Conservation (phyloP, 2,113 vertebrate species). For the Hypomesus transpacificus region DNA sequence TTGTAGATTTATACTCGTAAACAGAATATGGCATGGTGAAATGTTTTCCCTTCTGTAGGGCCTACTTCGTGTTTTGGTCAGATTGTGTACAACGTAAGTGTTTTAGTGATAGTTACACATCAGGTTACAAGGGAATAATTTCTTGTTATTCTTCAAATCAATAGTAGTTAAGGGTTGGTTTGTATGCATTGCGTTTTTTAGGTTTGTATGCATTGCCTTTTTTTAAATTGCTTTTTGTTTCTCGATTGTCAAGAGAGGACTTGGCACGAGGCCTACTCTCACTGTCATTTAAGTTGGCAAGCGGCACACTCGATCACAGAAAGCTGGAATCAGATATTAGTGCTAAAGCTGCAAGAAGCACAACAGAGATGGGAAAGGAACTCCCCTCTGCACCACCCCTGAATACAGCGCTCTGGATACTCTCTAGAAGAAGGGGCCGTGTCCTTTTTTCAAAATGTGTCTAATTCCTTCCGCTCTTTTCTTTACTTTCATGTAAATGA, state of each 20-base stretch:
- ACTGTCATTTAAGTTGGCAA: slow-evolving; percentile 72
- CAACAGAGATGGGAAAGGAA: slow-evolving; percentile 48
- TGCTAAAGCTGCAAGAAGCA: slow-evolving; percentile 72
- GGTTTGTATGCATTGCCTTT: slow-evolving; percentile 28
- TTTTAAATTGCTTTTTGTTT: slow-evolving; percentile 65
- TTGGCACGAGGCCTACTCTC: slow-evolving; percentile 60
- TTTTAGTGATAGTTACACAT: no score
- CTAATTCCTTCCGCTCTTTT: neutral
- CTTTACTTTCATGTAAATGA: no score
- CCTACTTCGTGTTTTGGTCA: no score
- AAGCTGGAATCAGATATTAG: slow-evolving; percentile 72
- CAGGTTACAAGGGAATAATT: no score
- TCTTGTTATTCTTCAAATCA: slow-evolving; percentile 33
- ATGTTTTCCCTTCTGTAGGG: no score
- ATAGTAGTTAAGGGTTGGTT: slow-evolving; percentile 62
- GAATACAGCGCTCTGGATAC: slow-evolving; percentile 13
- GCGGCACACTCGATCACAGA: slow-evolving; percentile 60
- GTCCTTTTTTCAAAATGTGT: slow-evolving; percentile 30
- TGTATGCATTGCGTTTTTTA: slow-evolving; percentile 60
- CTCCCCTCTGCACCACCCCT: slow-evolving; percentile 48
- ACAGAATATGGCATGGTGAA: neutral
- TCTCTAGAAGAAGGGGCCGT: slow-evolving; percentile 39
- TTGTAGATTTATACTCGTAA: neutral
- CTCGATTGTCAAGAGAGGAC: slow-evolving; percentile 63
- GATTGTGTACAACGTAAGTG: no score